These are phyloP conservation scores for Ochotona curzoniae DNA, from an alignment of 2,113 vertebrate genomes.

Conservation along the genomic window DNA sequence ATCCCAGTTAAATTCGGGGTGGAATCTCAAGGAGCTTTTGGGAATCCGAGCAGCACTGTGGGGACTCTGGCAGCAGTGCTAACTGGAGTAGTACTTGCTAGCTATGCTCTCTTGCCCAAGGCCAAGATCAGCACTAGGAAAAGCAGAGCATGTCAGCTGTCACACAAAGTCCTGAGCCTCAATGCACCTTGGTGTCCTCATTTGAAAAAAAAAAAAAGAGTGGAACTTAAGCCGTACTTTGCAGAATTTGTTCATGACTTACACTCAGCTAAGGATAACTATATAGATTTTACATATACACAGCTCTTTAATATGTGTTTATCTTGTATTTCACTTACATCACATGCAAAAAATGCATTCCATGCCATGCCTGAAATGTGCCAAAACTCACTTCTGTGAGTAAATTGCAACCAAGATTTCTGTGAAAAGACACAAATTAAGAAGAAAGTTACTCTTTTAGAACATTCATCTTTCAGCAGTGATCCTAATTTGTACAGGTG, in stretches of 20 bases:
- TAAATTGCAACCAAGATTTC: slow-evolving; percentile 79
- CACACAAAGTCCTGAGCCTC: not conserved
- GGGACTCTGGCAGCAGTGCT: not conserved
- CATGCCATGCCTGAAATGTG: slow-evolving; percentile 82
- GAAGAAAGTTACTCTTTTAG: slow-evolving; percentile 3
- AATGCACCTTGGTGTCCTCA: slow-evolving; percentile 53
- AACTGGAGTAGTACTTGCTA: not conserved
- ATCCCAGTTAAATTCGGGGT: not conserved
- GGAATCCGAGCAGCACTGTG: not conserved
- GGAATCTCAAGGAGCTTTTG: not conserved
- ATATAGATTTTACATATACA: not conserved
- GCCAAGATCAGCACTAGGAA: not conserved
- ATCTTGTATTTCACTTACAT: slow-evolving; percentile 76
- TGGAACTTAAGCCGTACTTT: not conserved
- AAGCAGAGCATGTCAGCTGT: not conserved
- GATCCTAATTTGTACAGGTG: not conserved
- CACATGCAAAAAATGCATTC: slow-evolving; percentile 79
- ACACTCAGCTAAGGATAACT: not conserved
- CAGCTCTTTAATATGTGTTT: not conserved
- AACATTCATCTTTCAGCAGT: not conserved
- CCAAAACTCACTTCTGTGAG: slow-evolving; percentile 50
- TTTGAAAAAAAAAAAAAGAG: not conserved
- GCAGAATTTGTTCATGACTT: not conserved
- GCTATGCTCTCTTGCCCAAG: not conserved
- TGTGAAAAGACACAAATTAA: slow-evolving; percentile 40